phyloP scores from a whole-genome alignment of 2,113 vertebrate species.

The Scytalopus superciliaris region DNA sequence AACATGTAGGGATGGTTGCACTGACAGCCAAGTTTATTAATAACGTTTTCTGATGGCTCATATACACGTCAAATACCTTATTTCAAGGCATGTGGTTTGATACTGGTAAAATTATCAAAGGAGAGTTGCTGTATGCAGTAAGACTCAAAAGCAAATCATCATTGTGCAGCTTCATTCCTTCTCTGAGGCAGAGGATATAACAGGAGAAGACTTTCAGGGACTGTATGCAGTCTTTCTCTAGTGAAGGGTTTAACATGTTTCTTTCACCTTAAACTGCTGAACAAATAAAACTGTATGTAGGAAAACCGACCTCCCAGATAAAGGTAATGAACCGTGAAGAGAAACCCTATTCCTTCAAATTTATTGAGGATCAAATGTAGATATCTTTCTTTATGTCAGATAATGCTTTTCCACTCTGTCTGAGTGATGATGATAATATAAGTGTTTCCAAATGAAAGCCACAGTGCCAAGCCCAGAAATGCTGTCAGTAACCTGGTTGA shows the following conservation, averaged over 20 bases:
- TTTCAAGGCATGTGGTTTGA: neutral
- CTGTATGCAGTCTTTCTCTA: neutral
- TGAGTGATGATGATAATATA: neutral
- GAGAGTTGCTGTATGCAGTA: fast-evolving
- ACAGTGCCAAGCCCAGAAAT: neutral
- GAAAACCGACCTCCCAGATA: neutral
- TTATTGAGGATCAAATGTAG: slow-evolving; percentile 39
- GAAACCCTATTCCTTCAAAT: slow-evolving; percentile 32
- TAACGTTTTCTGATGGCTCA: neutral
- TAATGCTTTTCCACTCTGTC: neutral
- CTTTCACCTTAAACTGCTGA: slow-evolving; percentile 7
- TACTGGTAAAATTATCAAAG: neutral
- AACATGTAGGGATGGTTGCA: fast-evolving
- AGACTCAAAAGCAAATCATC: neutral
- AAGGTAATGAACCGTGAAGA: slow-evolving; percentile 5
- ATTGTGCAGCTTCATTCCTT: neutral
- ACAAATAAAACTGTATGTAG: neutral
- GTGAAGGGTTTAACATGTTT: neutral
- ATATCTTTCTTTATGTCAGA: slow-evolving; percentile 21
- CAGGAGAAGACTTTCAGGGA: neutral
- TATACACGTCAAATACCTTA: fast-evolving
- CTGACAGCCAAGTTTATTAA: neutral
- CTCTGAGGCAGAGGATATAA: neutral
- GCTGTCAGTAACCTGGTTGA: neutral
- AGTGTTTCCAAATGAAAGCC: neutral